Base-by-base conservation (phyloP, 2,888 invertebrate species). In the Drosophila meridiana region DNA sequence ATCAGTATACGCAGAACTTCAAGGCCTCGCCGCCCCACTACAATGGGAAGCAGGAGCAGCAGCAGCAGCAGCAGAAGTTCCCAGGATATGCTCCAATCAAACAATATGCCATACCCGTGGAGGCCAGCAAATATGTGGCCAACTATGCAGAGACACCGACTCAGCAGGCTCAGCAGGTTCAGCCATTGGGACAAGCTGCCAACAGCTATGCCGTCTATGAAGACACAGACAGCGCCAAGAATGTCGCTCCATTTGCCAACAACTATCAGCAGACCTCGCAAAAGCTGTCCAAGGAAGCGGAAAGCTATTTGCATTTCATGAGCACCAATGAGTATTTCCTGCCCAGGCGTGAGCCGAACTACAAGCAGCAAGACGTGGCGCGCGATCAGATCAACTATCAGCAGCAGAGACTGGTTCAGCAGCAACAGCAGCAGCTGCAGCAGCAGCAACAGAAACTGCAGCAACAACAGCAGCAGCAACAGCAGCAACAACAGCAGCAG, bases 271-370 rank as follows among this genome's bases (percentile, higher is more conserved):
- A 70, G 55, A 38, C 9, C 0, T 67, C 80, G 0, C 53, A 52
- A 4, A 56, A 82, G 58, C 53, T 74, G 32, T 83, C 88, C 8
- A 87, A 89, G 26, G 91, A 92, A 58, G 93, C 92, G 0, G 90
- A 92, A 69, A 89, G 90, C 40, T 93, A 92, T 76, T 76, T 93
- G 42, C 86, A 91, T 45, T 93, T 93, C 61, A 93, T 93, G 93
- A 89, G 91, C 71, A 91, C 90, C 32, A 92, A 90, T 43, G 92
- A 92, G 13, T 93, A 93, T 67, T 93, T 93, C 65, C 60, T 93
- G 69, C 92, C 92, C 3, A 91, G 90, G 58, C 82, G 79, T 20
- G 91, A 92, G 47, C 92, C 92, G 20, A 92, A 93, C 69, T 93
- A 92, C 65, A 91, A 86, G 43, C 79, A 83, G 48, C 52, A 90